A percentile compares a stretch with the other conserved stretches of the same genome.
Conservation (phyloP, 2,113 vertebrate genomes). For the cat (Felis catus) region F.catus_Fca126_mat1.0 CM031420.1:68760001-68760500, state of each 20-base stretch:
- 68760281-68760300: neutral
- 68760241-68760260: neutral
- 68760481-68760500: neutral
- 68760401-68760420: neutral
- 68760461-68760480: neutral
- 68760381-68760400: neutral
- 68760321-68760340: neutral
- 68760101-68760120: neutral
- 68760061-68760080: too few relatives aligned
- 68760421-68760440: neutral
- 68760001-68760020: neutral
- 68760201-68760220: neutral
- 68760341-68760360: neutral
- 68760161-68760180: neutral
- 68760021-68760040: neutral
- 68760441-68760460: neutral
- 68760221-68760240: neutral
- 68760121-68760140: neutral
- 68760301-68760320: fast-evolving
- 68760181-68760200: neutral
- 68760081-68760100: too few relatives aligned
- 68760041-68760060: neutral
- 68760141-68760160: neutral
- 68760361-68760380: neutral
- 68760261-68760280: fast-evolving